A percentile compares a stretch with the other conserved stretches of the same genome.
Evolutionary conservation across 2,888 invertebrate genomes (phyloP).

Genomic region (Harpalus rubripes): DNA sequence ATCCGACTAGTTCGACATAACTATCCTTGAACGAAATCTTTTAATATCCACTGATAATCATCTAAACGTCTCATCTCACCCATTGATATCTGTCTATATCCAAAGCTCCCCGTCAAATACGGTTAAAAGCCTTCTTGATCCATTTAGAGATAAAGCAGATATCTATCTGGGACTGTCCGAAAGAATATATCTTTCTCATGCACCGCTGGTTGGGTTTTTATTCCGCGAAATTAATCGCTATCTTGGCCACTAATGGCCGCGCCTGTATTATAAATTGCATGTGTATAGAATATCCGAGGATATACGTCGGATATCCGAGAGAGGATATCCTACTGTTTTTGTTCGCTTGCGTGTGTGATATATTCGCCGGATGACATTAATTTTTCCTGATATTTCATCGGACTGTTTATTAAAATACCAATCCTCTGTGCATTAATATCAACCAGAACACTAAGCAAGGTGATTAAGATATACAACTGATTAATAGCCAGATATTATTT

Average conservation of each 20-base stretch:
- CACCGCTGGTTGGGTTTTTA: conserved; percentile 25
- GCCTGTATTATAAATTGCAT: conserved; percentile 60
- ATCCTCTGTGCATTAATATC: conserved; percentile 43
- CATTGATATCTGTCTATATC: no score
- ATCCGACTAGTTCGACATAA: no score
- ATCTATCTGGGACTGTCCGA: no score
- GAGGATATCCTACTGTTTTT: conserved; percentile 51
- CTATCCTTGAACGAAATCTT: no score
- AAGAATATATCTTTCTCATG: no score
- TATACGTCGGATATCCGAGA: conserved; percentile 44
- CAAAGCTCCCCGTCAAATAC: no score
- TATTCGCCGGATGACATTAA: conserved; percentile 54
- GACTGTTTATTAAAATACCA: conserved; percentile 51
- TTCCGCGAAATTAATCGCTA: conserved; percentile 48
- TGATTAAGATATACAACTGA: conserved; percentile 27
- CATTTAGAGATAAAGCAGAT: no score
- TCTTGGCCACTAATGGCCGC: conserved; percentile 51
- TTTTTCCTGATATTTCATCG: conserved; percentile 57
- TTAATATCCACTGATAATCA: no score
- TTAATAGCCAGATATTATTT: conserved; percentile 12
- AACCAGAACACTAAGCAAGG: conserved; percentile 15
- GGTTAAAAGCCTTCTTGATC: no score
- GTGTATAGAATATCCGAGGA: conserved; percentile 57
- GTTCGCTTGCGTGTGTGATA: conserved; percentile 55
- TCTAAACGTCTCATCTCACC: no score